A percentile compares a stretch with the other conserved stretches of the same genome.
phyloP scores from a whole-genome alignment of 2,888 invertebrate genomes.

The Caenorhabditis sp. region DNA sequence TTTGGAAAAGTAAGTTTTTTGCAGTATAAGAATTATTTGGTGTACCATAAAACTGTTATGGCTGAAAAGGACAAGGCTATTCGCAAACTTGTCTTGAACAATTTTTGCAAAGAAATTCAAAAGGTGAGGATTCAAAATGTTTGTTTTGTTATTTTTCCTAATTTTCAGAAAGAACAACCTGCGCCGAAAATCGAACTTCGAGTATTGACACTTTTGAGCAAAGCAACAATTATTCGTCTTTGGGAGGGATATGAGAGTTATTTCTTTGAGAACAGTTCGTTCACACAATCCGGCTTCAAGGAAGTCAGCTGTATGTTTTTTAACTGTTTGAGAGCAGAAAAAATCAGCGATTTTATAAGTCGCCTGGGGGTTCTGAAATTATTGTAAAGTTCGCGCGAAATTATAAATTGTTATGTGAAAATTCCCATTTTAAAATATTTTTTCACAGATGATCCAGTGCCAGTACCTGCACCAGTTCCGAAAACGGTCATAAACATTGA shows the following conservation, averaged over 20 bases:
- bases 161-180: constrained; percentile 4
- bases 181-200: constrained; percentile 2
- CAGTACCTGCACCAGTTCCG: constrained; percentile 12
- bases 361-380: no score
- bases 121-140: constrained; percentile 7
- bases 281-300: constrained; percentile 14
- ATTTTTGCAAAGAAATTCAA: constrained; percentile 12
- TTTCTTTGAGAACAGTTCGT: constrained; percentile 3
- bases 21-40: constrained; percentile 6
- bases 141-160: constrained; percentile 2
- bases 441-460: constrained; percentile 2
- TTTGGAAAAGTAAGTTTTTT: neutral
- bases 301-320: constrained; percentile 2
- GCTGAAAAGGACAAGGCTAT: constrained; percentile 7
- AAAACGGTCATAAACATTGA: neutral
- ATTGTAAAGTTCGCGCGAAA: no score
- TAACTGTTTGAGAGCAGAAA: neutral
- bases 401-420: neutral
- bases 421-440: neutral
- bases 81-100: constrained; percentile 11
- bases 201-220: constrained; percentile 20
- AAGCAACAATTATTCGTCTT: constrained; percentile 23
- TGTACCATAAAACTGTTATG: constrained; percentile 4
- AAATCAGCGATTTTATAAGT: neutral
- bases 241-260: constrained; percentile 36